Percentiles rank a stretch among this genome's conserved stretches.
Conservation (phyloP, 2,113 vertebrate genomes). For the Anguilla rostrata region DNA sequence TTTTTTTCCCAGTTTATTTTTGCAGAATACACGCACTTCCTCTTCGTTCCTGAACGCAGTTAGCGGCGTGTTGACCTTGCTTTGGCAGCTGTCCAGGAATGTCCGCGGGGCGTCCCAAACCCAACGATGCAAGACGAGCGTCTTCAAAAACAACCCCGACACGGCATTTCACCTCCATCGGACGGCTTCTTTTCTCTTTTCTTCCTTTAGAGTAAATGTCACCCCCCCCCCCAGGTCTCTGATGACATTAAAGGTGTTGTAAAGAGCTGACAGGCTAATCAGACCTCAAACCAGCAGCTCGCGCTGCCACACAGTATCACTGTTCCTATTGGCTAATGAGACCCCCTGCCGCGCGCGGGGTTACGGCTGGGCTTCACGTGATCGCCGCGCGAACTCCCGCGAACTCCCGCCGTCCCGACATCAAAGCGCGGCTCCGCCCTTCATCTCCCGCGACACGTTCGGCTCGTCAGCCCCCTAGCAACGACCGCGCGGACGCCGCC, state of each 20-base stretch:
- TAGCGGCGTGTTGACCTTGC: neutral
- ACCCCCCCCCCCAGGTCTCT: neutral
- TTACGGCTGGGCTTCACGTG: slow-evolving; percentile 9
- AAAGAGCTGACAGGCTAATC: slow-evolving; percentile 24
- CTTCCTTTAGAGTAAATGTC: slow-evolving; percentile 25
- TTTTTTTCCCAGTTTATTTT: neutral
- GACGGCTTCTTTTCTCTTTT: neutral
- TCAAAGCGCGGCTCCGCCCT: slow-evolving; percentile 21
- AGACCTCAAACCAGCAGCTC: slow-evolving; percentile 14
- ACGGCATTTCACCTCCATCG: neutral
- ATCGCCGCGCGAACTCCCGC: neutral
- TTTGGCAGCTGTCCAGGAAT: neutral
- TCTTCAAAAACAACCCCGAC: neutral
- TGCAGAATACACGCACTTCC: neutral
- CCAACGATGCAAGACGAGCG: neutral
- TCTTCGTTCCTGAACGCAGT: neutral
- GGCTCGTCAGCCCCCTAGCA: slow-evolving; percentile 4
- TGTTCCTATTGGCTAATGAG: slow-evolving; percentile 34
- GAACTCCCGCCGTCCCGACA: slow-evolving; percentile 12
- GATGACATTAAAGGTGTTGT: slow-evolving; percentile 30
- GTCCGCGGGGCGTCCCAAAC: neutral
- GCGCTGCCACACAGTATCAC: slow-evolving; percentile 28
- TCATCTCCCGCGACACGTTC: slow-evolving; percentile 25
- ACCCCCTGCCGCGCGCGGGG: slow-evolving; percentile 12
- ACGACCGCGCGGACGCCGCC: slow-evolving; percentile 23